Evolutionary conservation across 2,797 vertebrate genomes (phyloP).

Genomic region (Anomalospiza imberbis): DNA sequence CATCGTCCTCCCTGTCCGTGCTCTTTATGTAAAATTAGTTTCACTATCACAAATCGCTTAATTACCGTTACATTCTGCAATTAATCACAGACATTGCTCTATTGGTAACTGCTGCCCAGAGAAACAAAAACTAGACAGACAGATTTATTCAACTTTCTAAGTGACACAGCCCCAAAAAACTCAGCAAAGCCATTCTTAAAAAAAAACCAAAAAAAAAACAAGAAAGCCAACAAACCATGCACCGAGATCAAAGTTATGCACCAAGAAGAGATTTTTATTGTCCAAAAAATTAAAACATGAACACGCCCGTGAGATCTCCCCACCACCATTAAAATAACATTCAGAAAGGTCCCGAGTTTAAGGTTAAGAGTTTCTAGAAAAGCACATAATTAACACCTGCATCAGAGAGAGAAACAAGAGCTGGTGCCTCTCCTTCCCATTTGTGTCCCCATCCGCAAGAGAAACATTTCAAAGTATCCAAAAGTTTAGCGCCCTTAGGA

Average conservation of each 20-base stretch:
- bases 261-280: constrained; percentile 64
- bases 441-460: background rate
- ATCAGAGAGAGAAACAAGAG: background rate
- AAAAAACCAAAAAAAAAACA: background rate
- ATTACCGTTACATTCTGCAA: background rate
- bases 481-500: constrained; percentile 4
- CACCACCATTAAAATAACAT: background rate
- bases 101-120: background rate
- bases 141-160: background rate
- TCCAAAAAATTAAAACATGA: background rate
- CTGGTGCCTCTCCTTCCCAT: constrained; percentile 3
- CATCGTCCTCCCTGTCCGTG: background rate
- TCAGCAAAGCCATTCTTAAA: background rate
- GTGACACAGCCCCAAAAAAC: background rate
- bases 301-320: background rate
- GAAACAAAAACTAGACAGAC: background rate
- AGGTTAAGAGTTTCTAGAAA: constrained; percentile 10
- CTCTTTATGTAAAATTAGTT: background rate
- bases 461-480: constrained; percentile 39
- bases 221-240: constrained; percentile 10
- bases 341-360: background rate
- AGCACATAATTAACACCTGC: constrained; percentile 27
- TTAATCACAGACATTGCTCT: background rate
- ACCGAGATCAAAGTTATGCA: background rate
- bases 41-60: background rate